phyloP scores from a whole-genome alignment of 2,797 vertebrate genomes.

The Telmatherina bonti region DNA sequence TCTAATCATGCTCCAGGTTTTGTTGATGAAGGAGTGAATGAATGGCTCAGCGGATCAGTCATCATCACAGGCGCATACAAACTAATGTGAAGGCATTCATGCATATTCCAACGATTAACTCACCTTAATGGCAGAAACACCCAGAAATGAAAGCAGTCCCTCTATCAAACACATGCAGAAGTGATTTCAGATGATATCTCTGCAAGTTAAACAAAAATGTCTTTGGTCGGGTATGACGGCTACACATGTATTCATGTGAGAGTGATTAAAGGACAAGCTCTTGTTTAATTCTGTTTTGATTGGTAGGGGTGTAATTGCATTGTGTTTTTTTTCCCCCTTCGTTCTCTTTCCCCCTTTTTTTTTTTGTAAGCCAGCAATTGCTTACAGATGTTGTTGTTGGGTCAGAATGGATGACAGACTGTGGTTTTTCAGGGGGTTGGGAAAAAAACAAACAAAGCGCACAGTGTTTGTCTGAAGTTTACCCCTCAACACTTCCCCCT shows the following conservation, averaged over 20 bases:
- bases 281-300: slow-evolving; percentile 83
- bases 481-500: slow-evolving; percentile 76
- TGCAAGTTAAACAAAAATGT: slow-evolving; percentile 61
- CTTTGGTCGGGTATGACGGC: slow-evolving; percentile 58
- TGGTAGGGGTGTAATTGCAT: slow-evolving; percentile 75
- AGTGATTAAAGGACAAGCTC: slow-evolving; percentile 79
- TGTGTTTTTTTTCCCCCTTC: slow-evolving; percentile 56
- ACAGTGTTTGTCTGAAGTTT: slow-evolving; percentile 82
- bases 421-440: slow-evolving; percentile 75
- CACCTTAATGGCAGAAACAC: slow-evolving; percentile 20
- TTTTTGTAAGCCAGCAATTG: slow-evolving; percentile 71
- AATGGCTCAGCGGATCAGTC: slow-evolving; percentile 49
- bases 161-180: slow-evolving; percentile 47
- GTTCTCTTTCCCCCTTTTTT: slow-evolving; percentile 8
- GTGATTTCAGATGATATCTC: slow-evolving; percentile 66
- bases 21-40: slow-evolving; percentile 26
- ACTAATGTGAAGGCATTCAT: slow-evolving; percentile 13
- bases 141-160: slow-evolving; percentile 42
- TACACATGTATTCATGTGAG: slow-evolving; percentile 74
- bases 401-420: slow-evolving; percentile 77
- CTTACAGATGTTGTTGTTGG: slow-evolving; percentile 84
- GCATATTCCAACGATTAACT: slow-evolving; percentile 37
- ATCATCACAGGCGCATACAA: slow-evolving; percentile 11
- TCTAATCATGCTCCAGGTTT: slow-evolving; percentile 30
- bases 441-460: slow-evolving; percentile 81